Conservation (phyloP, 2,888 invertebrate genomes). For the Tipula lateralis region DNA sequence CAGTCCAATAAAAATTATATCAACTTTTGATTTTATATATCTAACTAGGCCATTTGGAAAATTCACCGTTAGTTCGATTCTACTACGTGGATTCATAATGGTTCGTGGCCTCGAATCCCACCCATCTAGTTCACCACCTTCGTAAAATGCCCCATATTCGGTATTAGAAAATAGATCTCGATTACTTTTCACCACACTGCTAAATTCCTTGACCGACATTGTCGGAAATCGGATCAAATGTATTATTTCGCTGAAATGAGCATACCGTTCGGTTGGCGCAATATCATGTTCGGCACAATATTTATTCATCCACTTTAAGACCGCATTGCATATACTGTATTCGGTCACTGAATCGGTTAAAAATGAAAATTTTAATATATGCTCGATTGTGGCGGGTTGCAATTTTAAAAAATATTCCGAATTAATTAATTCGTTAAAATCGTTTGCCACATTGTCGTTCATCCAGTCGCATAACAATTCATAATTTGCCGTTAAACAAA, state of each 20-base stretch:
- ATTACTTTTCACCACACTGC: not conserved
- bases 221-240: not conserved
- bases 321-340: not conserved
- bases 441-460: not conserved
- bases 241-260: not conserved
- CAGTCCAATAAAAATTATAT: not conserved
- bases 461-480: not conserved
- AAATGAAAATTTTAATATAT: not conserved
- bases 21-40: constrained; percentile 3
- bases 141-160: not conserved
- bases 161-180: not conserved
- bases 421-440: not conserved
- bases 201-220: not conserved
- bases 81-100: no score
- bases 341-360: not conserved
- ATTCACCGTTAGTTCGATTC: not conserved
- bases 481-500: not conserved
- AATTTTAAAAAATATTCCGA: not conserved
- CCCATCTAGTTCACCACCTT: not conserved
- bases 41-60: not conserved
- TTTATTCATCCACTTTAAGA: not conserved
- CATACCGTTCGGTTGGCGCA: not conserved
- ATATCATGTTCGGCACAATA: not conserved
- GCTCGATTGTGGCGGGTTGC: not conserved
- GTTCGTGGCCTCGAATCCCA: not conserved